Conservation (phyloP, 2,888 invertebrate genomes). For the Dione juno region DNA sequence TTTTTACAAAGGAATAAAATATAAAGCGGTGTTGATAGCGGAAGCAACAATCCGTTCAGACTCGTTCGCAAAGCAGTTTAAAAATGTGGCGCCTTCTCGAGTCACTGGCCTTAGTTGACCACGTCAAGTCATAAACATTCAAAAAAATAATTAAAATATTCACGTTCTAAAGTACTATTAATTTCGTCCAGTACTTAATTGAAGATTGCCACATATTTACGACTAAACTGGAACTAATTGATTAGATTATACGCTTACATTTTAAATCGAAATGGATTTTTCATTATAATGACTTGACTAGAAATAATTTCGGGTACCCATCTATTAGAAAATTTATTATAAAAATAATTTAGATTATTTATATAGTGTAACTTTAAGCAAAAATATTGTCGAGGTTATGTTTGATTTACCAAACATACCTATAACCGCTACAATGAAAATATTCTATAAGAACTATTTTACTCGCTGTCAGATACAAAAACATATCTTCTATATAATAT, state of each 20-base stretch:
- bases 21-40: conserved; percentile 40
- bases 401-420: no score
- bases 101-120: conserved; percentile 71
- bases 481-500: no score
- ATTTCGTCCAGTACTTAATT: conserved; percentile 42
- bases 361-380: background rate
- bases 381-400: no score
- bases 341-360: background rate
- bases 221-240: conserved; percentile 41
- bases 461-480: no score
- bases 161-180: conserved; percentile 40
- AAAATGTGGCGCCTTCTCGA: conserved; percentile 61
- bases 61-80: conserved; percentile 48
- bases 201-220: conserved; percentile 43
- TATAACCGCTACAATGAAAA: no score
- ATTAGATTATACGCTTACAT: conserved; percentile 41
- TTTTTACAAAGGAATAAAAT: conserved; percentile 30
- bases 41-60: conserved; percentile 44
- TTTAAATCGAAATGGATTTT: conserved; percentile 23
- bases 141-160: conserved; percentile 48
- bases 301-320: conserved; percentile 2
- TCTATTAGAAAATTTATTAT: background rate
- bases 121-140: conserved; percentile 47
- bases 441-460: no score
- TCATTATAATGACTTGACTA: conserved; percentile 16